Evolutionary conservation across 53 echinoderm and acorn worm species (phyloP), one percentile per base, ranked within the genome.

Genomic region (Astropecten irregularis): DNA sequence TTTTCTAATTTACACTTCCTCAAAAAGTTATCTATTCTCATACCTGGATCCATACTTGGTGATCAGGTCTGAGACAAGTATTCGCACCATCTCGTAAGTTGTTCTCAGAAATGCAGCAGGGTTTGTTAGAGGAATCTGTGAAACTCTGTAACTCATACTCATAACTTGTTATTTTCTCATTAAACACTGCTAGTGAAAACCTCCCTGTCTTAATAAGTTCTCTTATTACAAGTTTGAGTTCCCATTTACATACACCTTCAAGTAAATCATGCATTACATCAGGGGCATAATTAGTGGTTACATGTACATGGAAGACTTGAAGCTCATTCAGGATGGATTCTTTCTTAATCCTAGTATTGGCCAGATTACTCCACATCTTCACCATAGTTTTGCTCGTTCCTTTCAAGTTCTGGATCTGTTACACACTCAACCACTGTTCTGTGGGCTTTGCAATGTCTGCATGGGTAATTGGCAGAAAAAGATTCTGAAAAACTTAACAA

Each of bases 401-500:
- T 90, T 32, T 73, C 1, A 30, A 82, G 72, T 59, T 33, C 76
- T 69, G 46, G 31, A 73, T 90, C 73, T 40, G 71, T 51, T 18
- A 90, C 56, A 82, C 49, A 26, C 73, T 73, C 87, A 19, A 32
- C 47, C 28, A 71, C 15, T 39, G 72, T 27, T 61, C 62, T 87
- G 68, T 73, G 57, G 19, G 66, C 56, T 57, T 83, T 87, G 11
- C 87, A 91, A 16, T 65, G 83, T 55, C 91, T 73, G 68, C 91
- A 91, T 44, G 68, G 26, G 40, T 91, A 87, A 68, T 76, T 91
- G 22, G 87, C 87, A 36, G 66, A 61, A 69, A 91, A 91, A 29
- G 82, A 82, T 76, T 87, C 91, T 51, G 86, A 49, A 83, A 87
- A 91, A 31, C 87, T 87, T 32, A 91, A 53, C 25, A 91, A 56